A percentile compares a stretch with the other conserved stretches of the same genome.
Conservation (phyloP, 2,797 vertebrate species). For the Hapalemur alaotrensis region DNA sequence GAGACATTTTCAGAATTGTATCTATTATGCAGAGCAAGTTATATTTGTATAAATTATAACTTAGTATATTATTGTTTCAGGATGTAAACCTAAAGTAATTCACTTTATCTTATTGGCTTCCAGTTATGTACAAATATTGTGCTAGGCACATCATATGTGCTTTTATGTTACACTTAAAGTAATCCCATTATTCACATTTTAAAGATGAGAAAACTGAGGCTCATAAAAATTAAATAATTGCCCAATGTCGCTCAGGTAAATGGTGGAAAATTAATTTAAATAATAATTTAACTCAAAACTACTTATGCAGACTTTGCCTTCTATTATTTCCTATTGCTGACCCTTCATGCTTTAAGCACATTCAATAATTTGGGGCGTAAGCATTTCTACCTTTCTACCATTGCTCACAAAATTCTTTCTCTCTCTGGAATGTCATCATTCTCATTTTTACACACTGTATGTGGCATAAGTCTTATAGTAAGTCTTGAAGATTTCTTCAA, state of each 20-base stretch:
- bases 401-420: neutral
- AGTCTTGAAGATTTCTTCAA: neutral
- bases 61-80: neutral
- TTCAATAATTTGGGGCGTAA: neutral
- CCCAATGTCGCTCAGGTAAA: neutral
- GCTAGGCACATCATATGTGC: neutral
- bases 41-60: neutral
- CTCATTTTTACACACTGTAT: neutral
- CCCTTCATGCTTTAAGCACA: neutral
- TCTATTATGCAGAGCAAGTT: neutral
- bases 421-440: neutral
- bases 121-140: neutral
- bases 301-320: neutral
- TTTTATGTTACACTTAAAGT: neutral
- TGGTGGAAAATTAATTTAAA: neutral
- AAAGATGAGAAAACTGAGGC: neutral
- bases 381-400: neutral
- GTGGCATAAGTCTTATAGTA: neutral
- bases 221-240: neutral
- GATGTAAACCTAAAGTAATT: neutral
- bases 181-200: neutral
- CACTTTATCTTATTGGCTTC: neutral
- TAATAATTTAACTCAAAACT: neutral
- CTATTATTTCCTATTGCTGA: neutral
- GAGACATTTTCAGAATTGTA: neutral